phyloP scores from a whole-genome alignment of 1,140 invertebrate species.

The Linepithema humile region DNA sequence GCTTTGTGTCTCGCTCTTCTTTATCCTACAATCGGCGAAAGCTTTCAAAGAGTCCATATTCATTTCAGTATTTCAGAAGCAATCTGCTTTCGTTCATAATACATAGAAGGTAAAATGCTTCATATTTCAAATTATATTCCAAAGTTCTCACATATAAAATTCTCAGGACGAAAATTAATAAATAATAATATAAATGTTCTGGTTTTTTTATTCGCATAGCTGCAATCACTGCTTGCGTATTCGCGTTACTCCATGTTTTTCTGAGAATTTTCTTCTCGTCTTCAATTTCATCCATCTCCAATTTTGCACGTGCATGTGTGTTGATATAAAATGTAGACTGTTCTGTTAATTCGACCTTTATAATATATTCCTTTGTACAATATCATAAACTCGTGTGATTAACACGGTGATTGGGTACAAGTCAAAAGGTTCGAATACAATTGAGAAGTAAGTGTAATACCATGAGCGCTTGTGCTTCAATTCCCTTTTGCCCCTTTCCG shows the following conservation, averaged over 20 bases:
- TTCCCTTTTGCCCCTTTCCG: too few species aligned
- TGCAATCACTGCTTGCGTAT: neutral
- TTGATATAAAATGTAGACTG: neutral
- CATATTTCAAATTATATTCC: too few species aligned
- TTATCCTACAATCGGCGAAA: neutral
- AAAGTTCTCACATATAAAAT: neutral
- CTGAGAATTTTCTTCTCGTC: too few species aligned
- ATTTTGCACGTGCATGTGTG: too few species aligned
- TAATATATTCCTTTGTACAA: neutral
- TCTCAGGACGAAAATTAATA: neutral
- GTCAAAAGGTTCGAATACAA: conserved; percentile 14
- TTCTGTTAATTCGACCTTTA: neutral
- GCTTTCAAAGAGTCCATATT: neutral
- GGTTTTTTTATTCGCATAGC: neutral
- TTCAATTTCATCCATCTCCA: too few species aligned
- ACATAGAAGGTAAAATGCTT: too few species aligned
- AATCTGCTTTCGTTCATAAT: too few species aligned
- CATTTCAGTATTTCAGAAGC: too few species aligned
- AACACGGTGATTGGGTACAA: neutral
- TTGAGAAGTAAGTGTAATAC: neutral
- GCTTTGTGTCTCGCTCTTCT: neutral
- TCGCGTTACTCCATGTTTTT: too few species aligned
- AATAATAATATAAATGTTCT: neutral
- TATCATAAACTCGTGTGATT: conserved; percentile 5
- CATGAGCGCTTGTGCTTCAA: conserved; percentile 2